A percentile compares a stretch with the other conserved stretches of the same genome.
These are phyloP conservation scores for Parnassius orleans DNA, from an alignment of 2,888 invertebrate species.

Conservation along the genomic window DNA sequence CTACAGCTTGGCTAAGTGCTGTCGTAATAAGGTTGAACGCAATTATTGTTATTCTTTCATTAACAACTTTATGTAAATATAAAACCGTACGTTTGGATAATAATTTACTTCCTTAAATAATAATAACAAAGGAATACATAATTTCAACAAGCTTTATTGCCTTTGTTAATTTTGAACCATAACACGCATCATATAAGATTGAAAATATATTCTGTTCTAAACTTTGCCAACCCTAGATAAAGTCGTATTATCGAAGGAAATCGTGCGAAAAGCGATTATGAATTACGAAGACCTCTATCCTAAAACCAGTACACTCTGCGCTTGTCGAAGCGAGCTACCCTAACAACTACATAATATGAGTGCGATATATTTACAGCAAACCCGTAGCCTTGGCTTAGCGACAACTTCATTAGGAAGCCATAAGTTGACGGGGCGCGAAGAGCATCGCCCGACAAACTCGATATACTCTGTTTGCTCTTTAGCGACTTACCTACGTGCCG, in stretches of 20 bases:
- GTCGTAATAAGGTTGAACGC: slow-evolving; percentile 53
- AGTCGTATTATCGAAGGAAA: slow-evolving; percentile 45
- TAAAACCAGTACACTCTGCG: slow-evolving; percentile 49
- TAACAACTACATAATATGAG: slow-evolving; percentile 22
- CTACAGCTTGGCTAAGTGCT: slow-evolving; percentile 63
- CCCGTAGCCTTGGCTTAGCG: slow-evolving; percentile 33
- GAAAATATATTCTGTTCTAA: no score
- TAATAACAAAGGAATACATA: no score
- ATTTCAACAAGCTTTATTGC: no score
- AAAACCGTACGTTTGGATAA: no score
- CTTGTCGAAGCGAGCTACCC: slow-evolving; percentile 26
- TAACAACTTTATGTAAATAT: no score
- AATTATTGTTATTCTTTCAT: not conserved
- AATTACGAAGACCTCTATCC: slow-evolving; percentile 64
- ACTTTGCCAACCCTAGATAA: not conserved
- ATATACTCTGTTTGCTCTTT: slow-evolving; percentile 49
- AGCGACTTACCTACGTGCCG: slow-evolving; percentile 40
- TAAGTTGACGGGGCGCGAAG: slow-evolving; percentile 54
- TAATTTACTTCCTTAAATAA: no score
- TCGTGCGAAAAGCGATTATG: slow-evolving; percentile 71
- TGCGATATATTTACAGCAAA: slow-evolving; percentile 33
- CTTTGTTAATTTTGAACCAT: no score
- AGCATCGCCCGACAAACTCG: slow-evolving; percentile 48
- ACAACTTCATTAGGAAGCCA: slow-evolving; percentile 74
- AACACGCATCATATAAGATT: no score